Conservation (phyloP, 2,888 invertebrate species). For the Nymphalis polychloros region DNA sequence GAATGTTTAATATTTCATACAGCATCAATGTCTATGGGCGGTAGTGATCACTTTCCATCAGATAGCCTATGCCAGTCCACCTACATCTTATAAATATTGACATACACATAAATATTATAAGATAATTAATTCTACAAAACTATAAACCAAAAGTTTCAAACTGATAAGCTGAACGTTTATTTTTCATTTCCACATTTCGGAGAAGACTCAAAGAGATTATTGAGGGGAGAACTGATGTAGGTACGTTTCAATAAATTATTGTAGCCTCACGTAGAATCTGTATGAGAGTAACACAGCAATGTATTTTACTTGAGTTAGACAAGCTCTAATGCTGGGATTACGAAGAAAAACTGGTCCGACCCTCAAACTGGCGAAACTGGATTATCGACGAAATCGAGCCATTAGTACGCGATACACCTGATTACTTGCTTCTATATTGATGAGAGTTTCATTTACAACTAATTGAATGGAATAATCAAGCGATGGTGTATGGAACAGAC, state of each 20-base stretch:
- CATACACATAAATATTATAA: no score
- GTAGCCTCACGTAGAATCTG: slow-evolving; percentile 10
- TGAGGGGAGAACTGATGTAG: neutral
- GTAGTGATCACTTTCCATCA: no score
- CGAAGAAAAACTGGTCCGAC: slow-evolving; percentile 69
- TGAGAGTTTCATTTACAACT: slow-evolving; percentile 40
- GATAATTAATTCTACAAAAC: no score
- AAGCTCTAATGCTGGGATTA: slow-evolving; percentile 73
- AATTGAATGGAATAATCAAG: slow-evolving; percentile 36
- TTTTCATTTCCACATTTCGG: neutral
- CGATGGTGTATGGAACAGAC: neutral
- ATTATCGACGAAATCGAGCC: slow-evolving; percentile 69
- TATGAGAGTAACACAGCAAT: slow-evolving; percentile 19
- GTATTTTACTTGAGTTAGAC: slow-evolving; percentile 20
- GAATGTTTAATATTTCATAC: no score
- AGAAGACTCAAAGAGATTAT: neutral
- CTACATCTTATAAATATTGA: no score
- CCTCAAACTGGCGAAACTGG: slow-evolving; percentile 60
- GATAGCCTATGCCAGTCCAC: no score
- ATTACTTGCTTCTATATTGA: slow-evolving; percentile 51
- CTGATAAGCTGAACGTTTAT: neutral
- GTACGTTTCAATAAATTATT: slow-evolving; percentile 17
- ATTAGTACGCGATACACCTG: slow-evolving; percentile 75
- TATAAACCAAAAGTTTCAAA: neutral
- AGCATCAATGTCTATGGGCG: no score